A percentile compares a stretch with the other conserved stretches of the same genome.
Evolutionary conservation across 2,113 vertebrate genomes (phyloP).

Genomic region (Macrotus californicus): DNA sequence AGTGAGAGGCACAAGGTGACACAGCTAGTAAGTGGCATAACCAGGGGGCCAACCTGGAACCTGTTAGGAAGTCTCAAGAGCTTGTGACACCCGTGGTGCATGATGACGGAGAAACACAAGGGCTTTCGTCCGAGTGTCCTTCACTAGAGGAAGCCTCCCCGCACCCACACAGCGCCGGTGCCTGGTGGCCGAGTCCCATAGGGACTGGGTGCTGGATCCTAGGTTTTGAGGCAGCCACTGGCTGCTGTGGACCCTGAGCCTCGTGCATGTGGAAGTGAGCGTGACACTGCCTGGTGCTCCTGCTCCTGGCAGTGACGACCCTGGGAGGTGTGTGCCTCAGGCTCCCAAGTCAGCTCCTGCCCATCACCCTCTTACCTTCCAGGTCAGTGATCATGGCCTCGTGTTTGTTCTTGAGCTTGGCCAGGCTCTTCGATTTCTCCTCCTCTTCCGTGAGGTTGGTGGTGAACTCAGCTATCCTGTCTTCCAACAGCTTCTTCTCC

Average conservation of each 20-base stretch:
- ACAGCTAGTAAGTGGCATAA: neutral
- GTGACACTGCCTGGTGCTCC: fast-evolving
- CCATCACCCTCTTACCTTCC: conserved; percentile 83
- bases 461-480: conserved; percentile 94
- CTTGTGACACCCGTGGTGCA: neutral
- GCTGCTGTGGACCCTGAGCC: neutral
- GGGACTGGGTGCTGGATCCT: neutral
- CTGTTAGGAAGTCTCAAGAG: neutral
- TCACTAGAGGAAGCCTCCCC: fast-evolving
- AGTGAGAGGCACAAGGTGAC: neutral
- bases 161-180: neutral
- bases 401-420: conserved; percentile 98
- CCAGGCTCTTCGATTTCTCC: conserved; percentile 98
- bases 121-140: fast-evolving
- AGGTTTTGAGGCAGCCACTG: neutral
- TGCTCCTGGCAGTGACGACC: neutral
- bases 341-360: fast-evolving
- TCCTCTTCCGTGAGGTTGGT: conserved; percentile 96
- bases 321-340: fast-evolving
- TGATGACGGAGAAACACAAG: fast-evolving
- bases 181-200: neutral
- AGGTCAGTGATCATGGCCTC: conserved; percentile 99
- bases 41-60: neutral
- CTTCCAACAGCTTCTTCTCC: conserved; percentile 97
- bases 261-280: neutral